Evolutionary conservation across 1,140 invertebrate genomes (phyloP), one percentile per base, ranked within the genome.

Genomic region (Plodia interpunctella): DNA sequence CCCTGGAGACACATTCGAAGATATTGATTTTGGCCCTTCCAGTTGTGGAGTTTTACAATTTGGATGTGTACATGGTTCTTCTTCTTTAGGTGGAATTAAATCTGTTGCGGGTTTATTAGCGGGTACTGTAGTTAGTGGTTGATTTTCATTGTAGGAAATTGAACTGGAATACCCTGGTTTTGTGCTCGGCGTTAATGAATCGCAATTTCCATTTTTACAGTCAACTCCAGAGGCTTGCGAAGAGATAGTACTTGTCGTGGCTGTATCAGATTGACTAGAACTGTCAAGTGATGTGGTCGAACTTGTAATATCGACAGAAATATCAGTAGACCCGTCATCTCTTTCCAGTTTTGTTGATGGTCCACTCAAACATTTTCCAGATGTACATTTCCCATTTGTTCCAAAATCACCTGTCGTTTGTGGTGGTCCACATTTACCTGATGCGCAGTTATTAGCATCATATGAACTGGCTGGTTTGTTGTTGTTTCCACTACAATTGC

Each of bases 1-100:
- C 15, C 15, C 38, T 15, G 5, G 15, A 44, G 38, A 15, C 38
- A 44, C 2, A 44, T 35, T 35, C 10, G 38, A 17, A 15, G 38
- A 15, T 17, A n/a, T n/a, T 44, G n/a, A 44, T n/a, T 44, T 44
- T 44, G 13, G 38, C 13, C 9, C 38, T 44, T 44, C 38, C 15
- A 15, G 10, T 44, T 44, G 38, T 10, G 3, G 15, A 32, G 11
- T 18, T 54, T 62, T 56, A 55, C 80, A 81, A 18, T 70, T 64
- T 13, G 76, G 66, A 44, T 68, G 61, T 6, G 60, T 71, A 50
- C 80, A 81, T 15, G 68, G 59, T 21, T 65, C 53, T 21, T 65
- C 53, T 49, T 58, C 19, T 65, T 75, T 76, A 52, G 76, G 77
- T 21, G 68, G 59, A 51, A 53, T 66, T 59, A 66, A 66, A 50